phyloP scores from a whole-genome alignment of 2,113 vertebrate genomes.

The Aegithalos caudatus region DNA sequence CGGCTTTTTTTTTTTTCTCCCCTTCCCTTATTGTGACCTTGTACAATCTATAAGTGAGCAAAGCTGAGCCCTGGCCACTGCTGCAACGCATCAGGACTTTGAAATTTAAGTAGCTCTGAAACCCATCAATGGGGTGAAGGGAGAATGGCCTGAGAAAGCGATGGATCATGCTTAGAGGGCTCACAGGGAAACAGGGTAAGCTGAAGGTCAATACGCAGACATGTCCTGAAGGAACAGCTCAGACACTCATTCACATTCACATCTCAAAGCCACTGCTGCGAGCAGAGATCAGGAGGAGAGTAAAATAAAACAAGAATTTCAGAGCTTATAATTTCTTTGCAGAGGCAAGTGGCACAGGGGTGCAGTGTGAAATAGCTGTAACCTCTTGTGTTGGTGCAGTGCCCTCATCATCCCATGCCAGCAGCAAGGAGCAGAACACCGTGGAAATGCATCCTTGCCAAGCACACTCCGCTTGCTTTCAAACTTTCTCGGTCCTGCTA shows the following conservation, averaged over 20 bases:
- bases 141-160: conserved; percentile 77
- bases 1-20: conserved; percentile 55
- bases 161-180: conserved; percentile 81
- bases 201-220: conserved; percentile 79
- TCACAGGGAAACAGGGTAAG: conserved; percentile 68
- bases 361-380: neutral
- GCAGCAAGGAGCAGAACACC: neutral
- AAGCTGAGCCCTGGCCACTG: conserved; percentile 68
- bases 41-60: conserved; percentile 74
- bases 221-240: conserved; percentile 60
- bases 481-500: neutral
- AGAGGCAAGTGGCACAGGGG: conserved; percentile 1
- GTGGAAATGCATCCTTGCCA: neutral
- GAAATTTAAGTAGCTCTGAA: conserved; percentile 81
- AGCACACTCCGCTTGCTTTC: neutral
- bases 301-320: conserved; percentile 57
- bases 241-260: conserved; percentile 73
- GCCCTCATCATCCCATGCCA: neutral
- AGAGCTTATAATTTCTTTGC: conserved; percentile 22
- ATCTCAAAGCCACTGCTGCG: conserved; percentile 64
- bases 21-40: conserved; percentile 82
- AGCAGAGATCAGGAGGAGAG: conserved; percentile 22
- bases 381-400: neutral
- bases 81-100: conserved; percentile 71
- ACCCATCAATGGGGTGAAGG: conserved; percentile 80